A percentile compares a stretch with the other conserved stretches of the same genome.
Conservation (phyloP, 1,140 invertebrate species). For the Dysdera silvatica region DNA sequence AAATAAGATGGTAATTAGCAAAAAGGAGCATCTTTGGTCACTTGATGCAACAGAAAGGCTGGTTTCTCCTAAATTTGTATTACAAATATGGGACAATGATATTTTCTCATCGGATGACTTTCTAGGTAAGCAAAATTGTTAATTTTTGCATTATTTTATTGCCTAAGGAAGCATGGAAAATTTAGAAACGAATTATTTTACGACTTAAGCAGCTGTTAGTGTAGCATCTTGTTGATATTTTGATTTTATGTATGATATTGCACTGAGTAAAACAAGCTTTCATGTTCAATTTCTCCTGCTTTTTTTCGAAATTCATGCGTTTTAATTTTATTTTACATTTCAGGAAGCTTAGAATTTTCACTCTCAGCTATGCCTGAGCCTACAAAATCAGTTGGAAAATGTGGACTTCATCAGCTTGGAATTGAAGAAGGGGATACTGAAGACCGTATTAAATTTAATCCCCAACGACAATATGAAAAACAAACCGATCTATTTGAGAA, state of each 20-base stretch:
- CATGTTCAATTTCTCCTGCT: too few species aligned
- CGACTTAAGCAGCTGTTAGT: not conserved
- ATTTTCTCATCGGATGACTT: constrained; percentile 85
- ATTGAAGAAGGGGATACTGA: constrained; percentile 30
- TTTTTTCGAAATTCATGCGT: too few species aligned
- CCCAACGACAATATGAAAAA: constrained; percentile 35
- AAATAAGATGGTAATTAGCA: constrained; percentile 76
- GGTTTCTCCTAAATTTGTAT: constrained; percentile 70
- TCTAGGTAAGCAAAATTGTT: constrained; percentile 50
- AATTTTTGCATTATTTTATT: not conserved
- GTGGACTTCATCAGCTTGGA: constrained; percentile 72
- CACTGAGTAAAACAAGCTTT: too few species aligned
- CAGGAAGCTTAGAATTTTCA: constrained; percentile 56
- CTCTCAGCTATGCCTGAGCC: constrained; percentile 69
- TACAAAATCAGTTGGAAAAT: constrained; percentile 69
- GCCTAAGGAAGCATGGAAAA: too few species aligned
- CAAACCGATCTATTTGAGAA: constrained; percentile 78
- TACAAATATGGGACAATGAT: constrained; percentile 84
- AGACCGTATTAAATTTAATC: constrained; percentile 66
- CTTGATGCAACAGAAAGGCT: constrained; percentile 84
- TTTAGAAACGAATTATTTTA: not conserved
- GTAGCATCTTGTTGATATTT: not conserved
- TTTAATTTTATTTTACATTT: not conserved
- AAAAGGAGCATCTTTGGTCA: constrained; percentile 79
- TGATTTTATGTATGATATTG: not conserved